These are phyloP conservation scores for Andinoacara biseriatus DNA, from an alignment of 2,113 vertebrate genomes.

Conservation along the genomic window DNA sequence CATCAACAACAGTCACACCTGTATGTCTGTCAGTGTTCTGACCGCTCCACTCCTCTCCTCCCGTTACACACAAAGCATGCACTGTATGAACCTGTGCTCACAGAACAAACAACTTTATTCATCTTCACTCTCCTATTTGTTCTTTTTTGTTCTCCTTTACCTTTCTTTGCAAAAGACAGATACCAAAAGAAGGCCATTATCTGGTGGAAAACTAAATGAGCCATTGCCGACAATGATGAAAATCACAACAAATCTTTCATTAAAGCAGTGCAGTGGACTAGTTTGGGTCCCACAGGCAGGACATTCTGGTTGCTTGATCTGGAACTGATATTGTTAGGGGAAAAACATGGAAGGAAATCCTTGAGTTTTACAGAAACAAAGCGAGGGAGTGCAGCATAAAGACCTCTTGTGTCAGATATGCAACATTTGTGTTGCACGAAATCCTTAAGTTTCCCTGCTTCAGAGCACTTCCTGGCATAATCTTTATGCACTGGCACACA, in stretches of 20 bases:
- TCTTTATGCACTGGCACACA: conserved; percentile 16
- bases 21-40: conserved; percentile 64
- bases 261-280: conserved; percentile 43
- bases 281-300: conserved; percentile 10
- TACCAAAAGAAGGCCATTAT: conserved; percentile 42
- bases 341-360: conserved; percentile 23
- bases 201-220: conserved; percentile 31
- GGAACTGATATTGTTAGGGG: conserved; percentile 47
- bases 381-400: conserved; percentile 11
- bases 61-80: conserved; percentile 57
- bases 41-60: conserved; percentile 33
- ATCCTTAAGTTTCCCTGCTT: conserved; percentile 54
- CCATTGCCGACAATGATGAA: conserved; percentile 59
- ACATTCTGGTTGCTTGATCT: conserved; percentile 53
- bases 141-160: conserved; percentile 17
- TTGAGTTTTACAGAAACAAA: conserved; percentile 37
- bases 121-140: conserved; percentile 40
- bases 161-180: conserved; percentile 14
- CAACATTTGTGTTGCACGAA: conserved; percentile 6
- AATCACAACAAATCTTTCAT: conserved; percentile 65
- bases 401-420: conserved; percentile 19
- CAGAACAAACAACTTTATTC: conserved; percentile 71
- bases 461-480: conserved; percentile 57
- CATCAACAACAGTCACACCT: conserved; percentile 66
- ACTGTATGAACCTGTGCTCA: conserved; percentile 49